Conservation (phyloP, 1,140 invertebrate species). For the Drosophila sturtevanti region DNA sequence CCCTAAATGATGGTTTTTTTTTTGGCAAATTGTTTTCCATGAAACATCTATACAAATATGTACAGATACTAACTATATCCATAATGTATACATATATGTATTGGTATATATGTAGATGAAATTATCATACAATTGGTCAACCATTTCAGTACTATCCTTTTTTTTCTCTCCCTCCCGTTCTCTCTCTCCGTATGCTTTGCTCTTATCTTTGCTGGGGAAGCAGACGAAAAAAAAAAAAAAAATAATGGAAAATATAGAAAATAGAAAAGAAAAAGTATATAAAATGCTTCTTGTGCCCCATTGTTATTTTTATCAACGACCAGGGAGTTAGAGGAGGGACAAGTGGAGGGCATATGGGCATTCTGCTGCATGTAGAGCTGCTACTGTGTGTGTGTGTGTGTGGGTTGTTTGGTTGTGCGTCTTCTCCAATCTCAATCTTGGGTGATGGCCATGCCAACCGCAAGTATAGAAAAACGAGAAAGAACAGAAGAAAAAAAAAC, state of each 20-base stretch:
- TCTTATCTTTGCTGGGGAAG: slow-evolving; percentile 1
- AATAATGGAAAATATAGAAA: background rate
- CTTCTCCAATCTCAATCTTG: slow-evolving; percentile 44
- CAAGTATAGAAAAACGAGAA: background rate
- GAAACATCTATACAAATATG: background rate
- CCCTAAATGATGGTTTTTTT: slow-evolving; percentile 39
- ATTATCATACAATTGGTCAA: slow-evolving; percentile 10
- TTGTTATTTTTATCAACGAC: slow-evolving; percentile 53
- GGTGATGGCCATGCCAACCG: slow-evolving; percentile 17
- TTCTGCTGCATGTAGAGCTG: background rate
- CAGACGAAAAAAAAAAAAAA: background rate
- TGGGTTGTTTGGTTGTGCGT: background rate
- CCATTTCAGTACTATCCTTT: background rate
- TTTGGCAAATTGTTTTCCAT: slow-evolving; percentile 28
- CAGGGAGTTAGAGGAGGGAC: background rate
- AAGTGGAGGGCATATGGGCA: background rate
- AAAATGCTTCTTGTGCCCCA: slow-evolving; percentile 1
- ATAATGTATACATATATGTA: no score
- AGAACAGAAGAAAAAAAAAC: slow-evolving; percentile 11
- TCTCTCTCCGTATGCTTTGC: no score
- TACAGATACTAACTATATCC: background rate
- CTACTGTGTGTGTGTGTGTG: slow-evolving; percentile 15
- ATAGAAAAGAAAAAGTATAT: slow-evolving; percentile 16
- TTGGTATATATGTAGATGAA: background rate
- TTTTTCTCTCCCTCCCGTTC: background rate